A percentile compares a stretch with the other conserved stretches of the same genome.
phyloP scores from a whole-genome alignment of 2,113 vertebrate species.

The Corythornis cristatus region DNA sequence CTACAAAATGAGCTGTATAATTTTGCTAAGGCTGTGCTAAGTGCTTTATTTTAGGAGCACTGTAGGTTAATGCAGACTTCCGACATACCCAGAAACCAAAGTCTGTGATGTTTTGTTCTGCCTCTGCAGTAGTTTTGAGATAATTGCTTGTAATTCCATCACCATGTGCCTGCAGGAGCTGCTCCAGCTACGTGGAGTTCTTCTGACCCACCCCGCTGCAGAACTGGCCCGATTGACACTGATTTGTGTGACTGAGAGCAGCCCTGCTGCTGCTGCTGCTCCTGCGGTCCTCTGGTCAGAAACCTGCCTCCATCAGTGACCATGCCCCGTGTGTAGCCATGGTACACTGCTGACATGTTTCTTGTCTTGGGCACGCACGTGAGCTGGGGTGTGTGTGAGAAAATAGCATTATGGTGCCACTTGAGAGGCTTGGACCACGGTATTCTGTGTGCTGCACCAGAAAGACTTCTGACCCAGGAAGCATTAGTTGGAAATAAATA shows the following conservation, averaged over 20 bases:
- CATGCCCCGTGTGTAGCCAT: rapidly evolving
- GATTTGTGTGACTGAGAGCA: neutral
- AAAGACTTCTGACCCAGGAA: neutral
- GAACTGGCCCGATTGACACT: neutral
- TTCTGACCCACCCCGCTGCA: neutral
- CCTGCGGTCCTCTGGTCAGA: neutral
- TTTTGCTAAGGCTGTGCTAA: slow-evolving; percentile 25
- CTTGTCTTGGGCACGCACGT: rapidly evolving
- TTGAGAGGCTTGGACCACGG: rapidly evolving
- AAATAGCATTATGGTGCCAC: neutral
- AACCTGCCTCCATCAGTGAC: rapidly evolving
- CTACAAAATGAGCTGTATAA: slow-evolving; percentile 43
- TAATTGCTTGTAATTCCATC: neutral
- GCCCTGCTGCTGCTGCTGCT: neutral
- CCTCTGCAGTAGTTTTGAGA: neutral
- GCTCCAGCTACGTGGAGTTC: neutral
- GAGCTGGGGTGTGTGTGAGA: neutral
- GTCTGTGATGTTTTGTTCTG: neutral
- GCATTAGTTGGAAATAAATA: neutral
- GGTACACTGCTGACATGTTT: rapidly evolving
- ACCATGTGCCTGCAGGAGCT: neutral
- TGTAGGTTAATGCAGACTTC: slow-evolving; percentile 36
- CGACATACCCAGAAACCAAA: neutral
- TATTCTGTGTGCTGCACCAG: neutral
- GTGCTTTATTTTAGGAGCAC: slow-evolving; percentile 44